These are phyloP conservation scores for Eucidaris tribuloides DNA, from an alignment of 35 echinoderm and acorn worm species.

Conservation along the genomic window DNA sequence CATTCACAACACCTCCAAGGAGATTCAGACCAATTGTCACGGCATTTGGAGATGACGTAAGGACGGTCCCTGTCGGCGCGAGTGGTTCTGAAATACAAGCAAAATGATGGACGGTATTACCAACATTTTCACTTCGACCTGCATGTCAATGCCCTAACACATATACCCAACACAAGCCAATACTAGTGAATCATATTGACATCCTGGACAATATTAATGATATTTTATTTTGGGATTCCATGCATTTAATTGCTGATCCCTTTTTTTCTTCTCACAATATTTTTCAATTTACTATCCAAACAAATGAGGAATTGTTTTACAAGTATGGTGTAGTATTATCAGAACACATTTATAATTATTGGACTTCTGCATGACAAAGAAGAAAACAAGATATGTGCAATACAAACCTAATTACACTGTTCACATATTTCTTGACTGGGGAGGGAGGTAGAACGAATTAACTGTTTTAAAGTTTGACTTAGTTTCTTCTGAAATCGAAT, in stretches of 20 bases:
- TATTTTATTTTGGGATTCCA: not conserved
- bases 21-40: not conserved
- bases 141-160: not conserved
- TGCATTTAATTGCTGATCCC: not conserved
- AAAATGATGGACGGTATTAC: not conserved
- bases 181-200: not conserved
- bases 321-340: too few relatives aligned
- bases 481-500: too few relatives aligned
- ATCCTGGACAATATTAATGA: not conserved
- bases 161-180: not conserved
- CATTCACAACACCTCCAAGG: not conserved
- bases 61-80: not conserved
- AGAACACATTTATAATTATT: too few relatives aligned
- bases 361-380: too few relatives aligned
- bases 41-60: not conserved
- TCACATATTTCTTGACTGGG: too few relatives aligned
- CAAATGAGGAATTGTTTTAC: too few relatives aligned
- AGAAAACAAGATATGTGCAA: too few relatives aligned
- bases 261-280: too few relatives aligned
- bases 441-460: too few relatives aligned
- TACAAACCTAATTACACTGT: too few relatives aligned
- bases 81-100: constrained; percentile 20
- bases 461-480: too few relatives aligned
- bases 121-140: not conserved
- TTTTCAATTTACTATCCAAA: too few relatives aligned